Evolutionary conservation across 2,113 vertebrate genomes (phyloP), one percentile per base, ranked within the genome.

Genomic region (Anarhynchus alexandrinus): DNA sequence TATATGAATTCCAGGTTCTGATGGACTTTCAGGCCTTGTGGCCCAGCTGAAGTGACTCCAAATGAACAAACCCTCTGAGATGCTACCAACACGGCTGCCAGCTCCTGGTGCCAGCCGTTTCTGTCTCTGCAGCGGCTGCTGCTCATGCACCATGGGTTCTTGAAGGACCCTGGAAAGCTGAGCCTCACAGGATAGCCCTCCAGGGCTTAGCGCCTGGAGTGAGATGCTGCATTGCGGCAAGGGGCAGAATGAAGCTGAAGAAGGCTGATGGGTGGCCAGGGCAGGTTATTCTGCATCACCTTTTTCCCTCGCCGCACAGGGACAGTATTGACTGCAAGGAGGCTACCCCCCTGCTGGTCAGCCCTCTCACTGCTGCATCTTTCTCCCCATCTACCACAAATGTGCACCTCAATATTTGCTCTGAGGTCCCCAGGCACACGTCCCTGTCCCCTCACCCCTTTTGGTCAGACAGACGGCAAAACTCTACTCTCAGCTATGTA

Each of bases 41-140:
- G 26, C 27, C 45, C 66, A 78, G 8, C 10, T 85, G 34, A 94
- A 79, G 49, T n/a, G 7, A 71, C 26, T 64, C n/a, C 45, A 70
- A 34, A 86, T 42, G 40, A 4, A 4, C 65, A 78, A 66, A 2
- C 1, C 7, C 9, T 80, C 29, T 36, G 43, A 71, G 34, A 40
- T 34, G 26, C 14, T 43, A n/a, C 12, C 16, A 64, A 15, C 0
- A 1, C 18, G 8, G 8, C 30, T 62, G 10, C 11, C 40, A 34
- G 72, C 22, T 88, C 10, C 36, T 25, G 22, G 11, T 67, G 30
- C 43, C 40, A 47, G 11, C 5, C 1, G 0, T 22, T 82, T 67
- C 49, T 66, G 5, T 45, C 34, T 17, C 66, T n/a, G 10, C 26
- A 34, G 78, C 0, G 0, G 20, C 57, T 49, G 32, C n/a, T 54